Evolutionary conservation across 2,888 invertebrate species (phyloP), one percentile per base, ranked within the genome.

Genomic region (Leptinotarsa rubiginosa): DNA sequence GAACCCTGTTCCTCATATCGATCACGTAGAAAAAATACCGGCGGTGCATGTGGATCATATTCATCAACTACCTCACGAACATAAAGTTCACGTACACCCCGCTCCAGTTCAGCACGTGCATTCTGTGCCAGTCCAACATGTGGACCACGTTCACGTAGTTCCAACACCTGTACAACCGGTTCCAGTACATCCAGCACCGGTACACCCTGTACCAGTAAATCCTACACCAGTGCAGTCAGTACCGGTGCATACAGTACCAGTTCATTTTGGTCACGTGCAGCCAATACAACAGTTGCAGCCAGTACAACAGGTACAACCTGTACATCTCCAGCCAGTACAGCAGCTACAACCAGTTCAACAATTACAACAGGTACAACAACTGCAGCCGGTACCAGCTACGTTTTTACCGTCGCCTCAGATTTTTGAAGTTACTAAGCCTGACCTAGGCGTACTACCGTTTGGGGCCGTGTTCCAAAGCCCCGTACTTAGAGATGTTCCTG

Each of bases 341-440:
- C 41, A 69, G 4, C 25, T 73, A 49, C 67, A 65, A 2, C 64
- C 20, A 4, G 3, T 70, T 22, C 69, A 18, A 18, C 59, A 70
- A 22, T 52, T 73, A 31, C 79, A 79, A 47, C 64, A 70, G 31
- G 56, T 77, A 25, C 77, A 77, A 1, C 72, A 70, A 62, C 52
- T 70, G 50, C 75, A 69, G 2, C 41, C 67, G 16, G 69, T 72
- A 69, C 47, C 76, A 64, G 75, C 79, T 16, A 80, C 78, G 5
- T 77, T 80, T 47, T 67, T 74, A 47, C 82, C 80, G 12, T 77
- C 81, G 12, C 77, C 81, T 22, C 76, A 77, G 13, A 73, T 85
- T 22, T 83, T 84, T 41, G 84, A 85, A 76, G 84, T 84, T 7
- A 79, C 82, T n/a, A 84, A 81, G 70, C 85, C 86, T 4, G 81